Evolutionary conservation across 2,113 vertebrate genomes (phyloP).

Genomic region (Fregetta grallaria): DNA sequence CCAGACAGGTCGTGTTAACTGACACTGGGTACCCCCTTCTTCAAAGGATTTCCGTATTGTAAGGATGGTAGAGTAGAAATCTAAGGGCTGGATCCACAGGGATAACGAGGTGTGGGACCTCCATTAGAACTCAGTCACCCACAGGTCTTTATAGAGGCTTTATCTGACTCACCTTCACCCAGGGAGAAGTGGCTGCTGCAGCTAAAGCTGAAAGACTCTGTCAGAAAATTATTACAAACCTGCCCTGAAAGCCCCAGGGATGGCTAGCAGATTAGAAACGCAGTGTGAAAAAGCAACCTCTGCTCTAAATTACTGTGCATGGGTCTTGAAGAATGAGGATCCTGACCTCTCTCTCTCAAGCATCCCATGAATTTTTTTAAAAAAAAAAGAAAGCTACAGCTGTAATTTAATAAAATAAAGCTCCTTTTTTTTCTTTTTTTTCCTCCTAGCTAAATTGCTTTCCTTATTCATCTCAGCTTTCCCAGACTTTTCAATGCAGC

Average conservation of each 20-base stretch:
- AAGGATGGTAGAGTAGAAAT: neutral
- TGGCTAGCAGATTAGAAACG: neutral
- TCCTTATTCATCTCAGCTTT: neutral
- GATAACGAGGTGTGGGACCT: neutral
- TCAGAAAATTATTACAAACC: neutral
- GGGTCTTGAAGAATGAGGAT: neutral
- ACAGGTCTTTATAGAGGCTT: neutral
- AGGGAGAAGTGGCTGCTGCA: neutral
- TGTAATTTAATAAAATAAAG: neutral
- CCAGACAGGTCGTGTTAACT: neutral
- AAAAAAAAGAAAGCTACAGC: neutral
- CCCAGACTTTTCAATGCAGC: neutral
- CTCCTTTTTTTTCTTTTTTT: accelerated
- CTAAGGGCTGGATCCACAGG: neutral
- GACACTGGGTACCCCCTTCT: neutral
- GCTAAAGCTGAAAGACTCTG: neutral
- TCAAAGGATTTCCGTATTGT: neutral
- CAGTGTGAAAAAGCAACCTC: neutral
- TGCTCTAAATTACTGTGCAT: neutral
- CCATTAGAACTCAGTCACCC: neutral
- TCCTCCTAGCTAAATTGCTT: neutral
- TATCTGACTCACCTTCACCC: neutral
- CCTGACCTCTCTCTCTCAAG: neutral
- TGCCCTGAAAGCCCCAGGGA: neutral
- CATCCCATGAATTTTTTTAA: neutral